Base-by-base conservation (phyloP, 2,113 vertebrate genomes). In the Hemicordylus capensis region DNA sequence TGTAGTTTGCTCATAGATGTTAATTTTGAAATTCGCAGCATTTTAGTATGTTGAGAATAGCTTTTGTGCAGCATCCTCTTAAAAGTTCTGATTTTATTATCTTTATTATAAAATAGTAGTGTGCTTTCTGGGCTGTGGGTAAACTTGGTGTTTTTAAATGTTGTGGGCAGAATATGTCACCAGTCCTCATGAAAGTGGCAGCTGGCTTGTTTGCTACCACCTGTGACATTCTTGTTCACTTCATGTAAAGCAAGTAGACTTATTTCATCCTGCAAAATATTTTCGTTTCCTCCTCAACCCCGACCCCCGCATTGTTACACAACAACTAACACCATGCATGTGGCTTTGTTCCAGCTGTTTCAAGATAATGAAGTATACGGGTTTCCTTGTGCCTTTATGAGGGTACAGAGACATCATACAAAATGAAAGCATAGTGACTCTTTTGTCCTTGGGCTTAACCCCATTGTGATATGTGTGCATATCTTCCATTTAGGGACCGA, bases 401-500 rank as follows among this genome's bases (percentile, higher is more conserved):
- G 37, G 42, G 39, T 24, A 78, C 26, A 42, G 58, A 61, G n/a
- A 20, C 48, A 4, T 58, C 14, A 2, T 61, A 15, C 22, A 42
- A 39, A 59, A 46, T 59, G 37, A 82, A 82, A 73, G 11, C 42
- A 24, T 14, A 48, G 39, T 34, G 22, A 28, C 9, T 26, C 42
- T 83, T 82, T 61, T 63, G 44, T 76, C 9, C 46, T 17, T 66
- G 73, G 15, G 48, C 12, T 51, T 64, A 64, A 44, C 44, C 15
- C 34, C 34, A 48, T 64, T 39, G 24, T 54, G 34, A 51, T 64
- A 44, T 6, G 4, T 64, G 7, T 76, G 72, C 64, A 48, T 66
- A 80, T 46, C 12, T 87, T 76, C 85, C 69, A 1, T 8, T 1
- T 95, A 99, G 99, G 87, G 99, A 99, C 95, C 98, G 98, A 17